These are phyloP conservation scores for Acronicta alni DNA, from an alignment of 2,888 invertebrate species.

Conservation along the genomic window DNA sequence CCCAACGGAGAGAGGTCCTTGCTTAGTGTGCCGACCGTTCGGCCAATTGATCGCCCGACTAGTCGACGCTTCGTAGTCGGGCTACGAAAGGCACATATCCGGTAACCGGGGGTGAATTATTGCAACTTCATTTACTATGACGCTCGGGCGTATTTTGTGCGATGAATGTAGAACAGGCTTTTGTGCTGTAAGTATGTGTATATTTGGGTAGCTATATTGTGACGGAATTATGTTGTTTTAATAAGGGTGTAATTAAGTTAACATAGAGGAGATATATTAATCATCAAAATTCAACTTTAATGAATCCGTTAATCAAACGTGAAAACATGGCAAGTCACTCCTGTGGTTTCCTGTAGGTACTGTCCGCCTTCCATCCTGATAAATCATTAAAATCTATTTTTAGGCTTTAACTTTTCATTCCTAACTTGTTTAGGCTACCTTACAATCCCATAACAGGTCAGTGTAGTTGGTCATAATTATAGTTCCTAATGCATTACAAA, in stretches of 20 bases:
- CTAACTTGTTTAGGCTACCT: neutral
- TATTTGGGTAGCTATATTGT: slow-evolving; percentile 15
- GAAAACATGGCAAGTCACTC: too few relatives aligned
- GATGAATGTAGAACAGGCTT: slow-evolving; percentile 70
- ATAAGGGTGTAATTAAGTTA: neutral
- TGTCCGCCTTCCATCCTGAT: neutral
- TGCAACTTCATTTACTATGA: slow-evolving; percentile 80
- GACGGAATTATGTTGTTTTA: slow-evolving; percentile 32
- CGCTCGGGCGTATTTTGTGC: slow-evolving; percentile 68
- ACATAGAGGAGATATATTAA: neutral
- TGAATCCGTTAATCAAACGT: too few relatives aligned
- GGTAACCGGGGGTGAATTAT: slow-evolving; percentile 76
- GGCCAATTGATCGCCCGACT: slow-evolving; percentile 22
- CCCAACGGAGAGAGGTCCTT: slow-evolving; percentile 47
- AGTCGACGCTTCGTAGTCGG: slow-evolving; percentile 37
- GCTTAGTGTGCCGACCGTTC: slow-evolving; percentile 25
- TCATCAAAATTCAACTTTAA: too few relatives aligned
- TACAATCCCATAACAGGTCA: neutral
- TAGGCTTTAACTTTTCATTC: neutral
- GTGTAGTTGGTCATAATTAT: neutral
- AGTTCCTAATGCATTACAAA: too few relatives aligned
- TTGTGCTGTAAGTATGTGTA: slow-evolving; percentile 42
- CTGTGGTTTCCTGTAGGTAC: too few relatives aligned
- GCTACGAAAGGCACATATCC: slow-evolving; percentile 70
- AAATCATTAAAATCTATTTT: neutral